Base-by-base conservation (phyloP, 2,113 vertebrate genomes). In the Proteles cristata region DNA sequence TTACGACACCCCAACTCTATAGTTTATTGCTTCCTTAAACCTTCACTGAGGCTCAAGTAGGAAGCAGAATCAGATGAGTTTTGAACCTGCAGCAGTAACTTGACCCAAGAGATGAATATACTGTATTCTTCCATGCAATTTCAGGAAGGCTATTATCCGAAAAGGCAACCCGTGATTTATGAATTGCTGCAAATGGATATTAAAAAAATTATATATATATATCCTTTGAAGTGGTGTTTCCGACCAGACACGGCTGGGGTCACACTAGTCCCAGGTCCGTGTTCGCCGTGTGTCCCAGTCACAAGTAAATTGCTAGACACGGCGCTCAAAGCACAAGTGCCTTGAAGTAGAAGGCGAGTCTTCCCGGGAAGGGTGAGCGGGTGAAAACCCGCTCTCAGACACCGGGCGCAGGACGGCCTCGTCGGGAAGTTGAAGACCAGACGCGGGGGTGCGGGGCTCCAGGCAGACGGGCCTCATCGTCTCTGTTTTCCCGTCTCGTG, bases 131-230 rank as follows among this genome's bases (percentile, higher is more conserved):
- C 95, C 65, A 93, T 48, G 95, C 88, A 80, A 8, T 96, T 85
- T 97, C 55, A 0, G 0, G n/a, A 90, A 88, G 43, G 21, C 17
- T 94, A n/a, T 97, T 21, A 0, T 97, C 97, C 95, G n/a, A 96
- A 98, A 93, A 16, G 10, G 28, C 76, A 63, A 76, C 35, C 77
- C 96, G 21, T 96, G 92, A 98, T 98, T 98, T 98, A 97, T 93
- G 55, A 50, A 96, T 97, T 98, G 89, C 55, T 98, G 69, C 95
- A 82, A 97, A 96, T 11, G n/a, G 31, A 35, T 76, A 92, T 98
- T 97, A 95, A 50, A 2, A 45, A 7, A 25, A n/a, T n/a, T n/a
- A n/a, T n/a, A n/a, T n/a, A n/a, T n/a, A n/a, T n/a, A n/a, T 86
- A 25, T 94, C 76, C 95, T 98, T 97, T 88, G 66, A 96, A 98